Conservation (phyloP, 2,113 vertebrate genomes). For the Python bivittatus region DNA sequence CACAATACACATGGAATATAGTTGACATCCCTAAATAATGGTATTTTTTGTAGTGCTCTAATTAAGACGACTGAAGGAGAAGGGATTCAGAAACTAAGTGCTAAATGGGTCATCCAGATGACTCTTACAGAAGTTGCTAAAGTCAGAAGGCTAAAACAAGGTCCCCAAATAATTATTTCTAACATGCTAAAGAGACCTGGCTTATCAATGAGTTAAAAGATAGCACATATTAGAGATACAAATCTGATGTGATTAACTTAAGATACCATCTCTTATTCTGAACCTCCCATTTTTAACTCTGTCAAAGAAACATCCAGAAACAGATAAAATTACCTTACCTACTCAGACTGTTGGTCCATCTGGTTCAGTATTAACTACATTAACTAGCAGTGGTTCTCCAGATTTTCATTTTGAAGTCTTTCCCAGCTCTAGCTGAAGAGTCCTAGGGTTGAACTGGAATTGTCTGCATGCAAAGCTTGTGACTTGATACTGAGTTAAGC, state of each 20-base stretch:
- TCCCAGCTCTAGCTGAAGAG: background rate
- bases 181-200: background rate
- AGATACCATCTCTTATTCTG: background rate
- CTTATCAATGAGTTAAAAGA: too few species aligned
- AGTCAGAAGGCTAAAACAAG: background rate
- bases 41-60: constrained; percentile 30
- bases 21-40: constrained; percentile 47
- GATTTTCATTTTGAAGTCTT: background rate
- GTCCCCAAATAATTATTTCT: background rate
- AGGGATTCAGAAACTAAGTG: background rate
- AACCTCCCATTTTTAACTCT: background rate
- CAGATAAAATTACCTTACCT: background rate
- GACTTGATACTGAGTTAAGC: background rate
- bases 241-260: background rate
- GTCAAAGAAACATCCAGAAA: background rate
- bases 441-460: background rate
- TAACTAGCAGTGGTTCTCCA: background rate
- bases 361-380: background rate
- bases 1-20: constrained; percentile 26
- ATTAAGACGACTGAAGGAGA: background rate
- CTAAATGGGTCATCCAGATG: background rate
- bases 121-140: background rate
- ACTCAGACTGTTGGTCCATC: background rate
- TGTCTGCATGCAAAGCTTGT: background rate
- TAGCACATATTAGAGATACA: background rate